Evolutionary conservation across 1,140 invertebrate species (phyloP), one percentile per base, ranked within the genome.

Genomic region (Cotesia glomerata): DNA sequence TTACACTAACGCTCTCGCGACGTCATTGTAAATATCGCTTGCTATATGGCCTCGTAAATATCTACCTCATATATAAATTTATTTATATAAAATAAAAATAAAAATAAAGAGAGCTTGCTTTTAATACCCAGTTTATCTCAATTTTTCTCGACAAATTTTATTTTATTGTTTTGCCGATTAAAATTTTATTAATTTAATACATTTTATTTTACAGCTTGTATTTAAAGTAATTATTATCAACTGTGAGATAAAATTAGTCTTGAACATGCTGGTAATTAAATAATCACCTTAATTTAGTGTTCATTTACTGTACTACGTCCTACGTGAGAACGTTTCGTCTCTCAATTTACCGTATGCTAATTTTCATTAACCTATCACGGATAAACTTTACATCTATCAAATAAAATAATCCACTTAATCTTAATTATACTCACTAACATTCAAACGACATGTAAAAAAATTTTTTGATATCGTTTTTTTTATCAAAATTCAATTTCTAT

Each of bases 11-110:
- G 73, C 78, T 64, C 78, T 74, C 76, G 75, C 81, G 79, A 84
- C 83, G 80, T 85, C 83, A 85, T 84, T 85, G 82, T 85, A 85
- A 85, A 84, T 84, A 85, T 85, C 83, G 77, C 75, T 75, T 62
- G 73, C 80, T 82, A 81, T 84, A 85, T 78, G 79, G 81, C 80
- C 81, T 82, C 81, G 78, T 85, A 84, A 83, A 84, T 80, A 82
- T 83, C 76, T 65, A 76, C 76, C 69, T 76, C 74, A 76, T 64
- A 63, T 51, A 18, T 49, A 49, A 39, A 51, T 18, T 35, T 52
- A 9, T 18, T 51, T 69, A 26, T 8, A 16, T 61, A 18, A 39
- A 18, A 45, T 45, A 45, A 9, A 45, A 9, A 45, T 45, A 7
- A 9, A 11, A 7, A 39, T 39, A 52, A 34, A 32, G 58, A 62